Evolutionary conservation across 2,113 vertebrate species (phyloP).

Genomic region (Prinia subflava): DNA sequence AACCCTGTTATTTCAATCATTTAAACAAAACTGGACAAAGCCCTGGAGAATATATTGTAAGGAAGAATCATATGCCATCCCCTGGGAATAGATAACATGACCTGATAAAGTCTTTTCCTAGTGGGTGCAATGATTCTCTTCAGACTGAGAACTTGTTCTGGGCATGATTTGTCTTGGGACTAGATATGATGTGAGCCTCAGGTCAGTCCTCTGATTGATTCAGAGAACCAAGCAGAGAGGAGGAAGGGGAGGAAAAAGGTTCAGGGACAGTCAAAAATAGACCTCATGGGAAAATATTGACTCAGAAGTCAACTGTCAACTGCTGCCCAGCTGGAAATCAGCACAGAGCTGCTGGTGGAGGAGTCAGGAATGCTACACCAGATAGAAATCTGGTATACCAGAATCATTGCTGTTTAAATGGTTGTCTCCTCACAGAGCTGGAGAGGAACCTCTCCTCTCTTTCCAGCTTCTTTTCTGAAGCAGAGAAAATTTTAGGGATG

Average conservation of each 20-base stretch:
- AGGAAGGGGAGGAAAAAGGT: background rate
- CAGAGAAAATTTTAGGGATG: background rate
- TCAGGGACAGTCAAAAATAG: background rate
- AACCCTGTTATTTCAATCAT: conserved; percentile 40
- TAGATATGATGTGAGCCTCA: conserved; percentile 21
- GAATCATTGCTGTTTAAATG: background rate
- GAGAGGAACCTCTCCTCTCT: background rate
- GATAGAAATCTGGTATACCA: background rate
- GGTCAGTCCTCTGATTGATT: conserved; percentile 7
- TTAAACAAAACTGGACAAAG: conserved; percentile 58
- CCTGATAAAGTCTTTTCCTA: conserved; percentile 29
- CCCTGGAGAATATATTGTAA: conserved; percentile 27
- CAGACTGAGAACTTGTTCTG: conserved; percentile 31
- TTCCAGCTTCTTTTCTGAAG: background rate
- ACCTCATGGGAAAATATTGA: background rate
- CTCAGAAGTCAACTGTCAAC: background rate
- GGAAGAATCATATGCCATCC: background rate
- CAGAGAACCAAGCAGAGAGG: background rate
- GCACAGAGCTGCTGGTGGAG: background rate
- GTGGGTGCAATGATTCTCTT: background rate
- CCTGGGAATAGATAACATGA: background rate
- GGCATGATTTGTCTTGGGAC: conserved; percentile 40
- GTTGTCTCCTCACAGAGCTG: background rate
- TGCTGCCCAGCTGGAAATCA: background rate
- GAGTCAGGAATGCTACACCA: background rate